Base-by-base conservation (phyloP, 2,888 invertebrate genomes). In the Mycalesis mineus region DNA sequence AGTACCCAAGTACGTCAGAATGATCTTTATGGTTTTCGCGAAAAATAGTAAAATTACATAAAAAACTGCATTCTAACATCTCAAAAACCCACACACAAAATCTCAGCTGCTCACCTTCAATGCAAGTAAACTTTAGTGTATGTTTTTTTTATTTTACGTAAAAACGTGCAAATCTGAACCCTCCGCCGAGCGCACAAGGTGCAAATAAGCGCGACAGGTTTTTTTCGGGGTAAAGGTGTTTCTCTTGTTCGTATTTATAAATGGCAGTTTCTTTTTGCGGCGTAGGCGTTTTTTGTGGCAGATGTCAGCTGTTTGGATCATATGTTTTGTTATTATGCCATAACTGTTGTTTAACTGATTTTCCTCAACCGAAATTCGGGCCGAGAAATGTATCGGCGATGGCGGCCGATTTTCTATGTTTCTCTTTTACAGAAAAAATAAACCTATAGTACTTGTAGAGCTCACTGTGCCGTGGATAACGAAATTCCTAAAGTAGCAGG, bases 331-430 rank as follows among this genome's bases (percentile, higher is more conserved):
- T 72, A 68, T 74, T 74, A 67, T 69, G 60, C 33, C 37, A 39
- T 80, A 87, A 84, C 86, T 77, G 86, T 84, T 68, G n/a, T 77
- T 61, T 76, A 86, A 86, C 84, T 70, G 85, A 86, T 75, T 53
- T 82, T 65, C 7, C 47, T 15, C 72, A 80, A 80, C 75, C 73
- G 82, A 78, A 73, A 64, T 66, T 62, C 56, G 29, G 17, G 6
- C 28, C 28, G 31, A 11, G 39, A 51, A 47, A 13, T 29, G 28
- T 41, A 17, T 17, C 15, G 22, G 22, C 22, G 22, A 5, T 22
- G 22, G 22, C 22, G 22, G 5, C 22, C 22, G 22, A 5, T 22
- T 22, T 22, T 22, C 2, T 4, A 22, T 22, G 22, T 5, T 2
- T 22, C 22, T n/a, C n/a, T n/a, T n/a, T n/a, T n/a, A n/a, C n/a